Base-by-base conservation (phyloP, 2,797 vertebrate genomes). In the Garrulus glandarius region DNA sequence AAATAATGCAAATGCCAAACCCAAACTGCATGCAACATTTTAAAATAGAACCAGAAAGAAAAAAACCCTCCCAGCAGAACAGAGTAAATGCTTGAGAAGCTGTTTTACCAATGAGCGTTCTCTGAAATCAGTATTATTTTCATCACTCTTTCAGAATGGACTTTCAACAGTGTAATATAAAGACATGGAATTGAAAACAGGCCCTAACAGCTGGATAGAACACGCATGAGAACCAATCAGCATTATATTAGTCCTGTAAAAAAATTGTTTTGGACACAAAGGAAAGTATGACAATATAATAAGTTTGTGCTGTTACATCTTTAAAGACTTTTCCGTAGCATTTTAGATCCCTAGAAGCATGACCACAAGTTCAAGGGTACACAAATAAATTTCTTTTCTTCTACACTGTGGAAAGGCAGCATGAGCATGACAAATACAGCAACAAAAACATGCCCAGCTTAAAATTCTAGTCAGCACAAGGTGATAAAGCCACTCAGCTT, bases 151-250 rank as follows among this genome's bases (percentile, higher is more conserved):
- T 79, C 76, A 92, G 30, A 95, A 96, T 36, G 74, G 89, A 89
- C 89, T 93, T 95, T 93, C 85, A 93, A 56, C 77, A 92, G 83
- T 5, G 59, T 15, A 70, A 81, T 53, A 92, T 17, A 63, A 92
- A 93, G 80, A 64, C 47, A 67, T 5, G 21, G 90, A 93, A 95
- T 92, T 90, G 81, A 82, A 96, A 97, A 65, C 96, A 96, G 91
- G 82, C 87, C 70, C 50, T 56, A 82, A 87, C 53, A 91, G 70
- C 52, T 84, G 72, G 34, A 69, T 82, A 82, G 72, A 30, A 71
- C 22, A 56, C 0, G 0, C 72, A 90, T 32, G 41, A 93, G 77
- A 84, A 70, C 18, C 22, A 65, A 52, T 52, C 49, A 76, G 55
- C 32, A 32, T 78, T 67, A n/a, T 6, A 92, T 15, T 82, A 18